Evolutionary conservation across 2,797 vertebrate species (phyloP).

Genomic region (Taeniopygia guttata): DNA sequence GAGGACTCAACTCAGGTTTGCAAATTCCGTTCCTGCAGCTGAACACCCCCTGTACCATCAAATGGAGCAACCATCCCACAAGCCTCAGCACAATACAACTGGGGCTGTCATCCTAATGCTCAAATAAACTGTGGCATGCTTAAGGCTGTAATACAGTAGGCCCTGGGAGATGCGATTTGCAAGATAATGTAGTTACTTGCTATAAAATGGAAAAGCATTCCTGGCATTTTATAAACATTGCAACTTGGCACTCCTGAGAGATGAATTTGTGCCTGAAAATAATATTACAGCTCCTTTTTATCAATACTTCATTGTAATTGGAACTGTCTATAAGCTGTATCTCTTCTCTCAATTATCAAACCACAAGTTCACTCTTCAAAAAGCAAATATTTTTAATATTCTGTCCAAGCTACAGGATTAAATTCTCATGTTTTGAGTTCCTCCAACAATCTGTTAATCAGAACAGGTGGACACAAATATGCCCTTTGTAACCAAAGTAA

Average conservation of each 20-base stretch:
- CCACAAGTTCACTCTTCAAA: neutral
- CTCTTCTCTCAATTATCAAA: neutral
- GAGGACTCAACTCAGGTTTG: neutral
- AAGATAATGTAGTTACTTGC: neutral
- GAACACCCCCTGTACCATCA: neutral
- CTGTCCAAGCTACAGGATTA: neutral
- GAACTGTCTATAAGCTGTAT: neutral
- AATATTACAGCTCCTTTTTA: neutral
- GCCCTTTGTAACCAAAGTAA: neutral
- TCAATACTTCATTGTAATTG: neutral
- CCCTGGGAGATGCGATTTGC: neutral
- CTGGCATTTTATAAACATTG: neutral
- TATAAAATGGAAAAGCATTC: neutral
- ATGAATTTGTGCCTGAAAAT: neutral
- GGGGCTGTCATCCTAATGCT: neutral
- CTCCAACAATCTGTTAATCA: neutral
- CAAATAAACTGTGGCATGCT: neutral
- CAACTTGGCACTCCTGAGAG: neutral
- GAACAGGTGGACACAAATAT: neutral
- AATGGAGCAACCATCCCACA: neutral
- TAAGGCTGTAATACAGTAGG: neutral
- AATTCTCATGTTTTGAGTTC: neutral
- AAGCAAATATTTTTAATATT: neutral
- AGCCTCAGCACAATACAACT: neutral
- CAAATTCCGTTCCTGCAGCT: neutral